These are phyloP conservation scores for Apomyelois bistriatella DNA, from an alignment of 2,888 invertebrate species.

Conservation along the genomic window DNA sequence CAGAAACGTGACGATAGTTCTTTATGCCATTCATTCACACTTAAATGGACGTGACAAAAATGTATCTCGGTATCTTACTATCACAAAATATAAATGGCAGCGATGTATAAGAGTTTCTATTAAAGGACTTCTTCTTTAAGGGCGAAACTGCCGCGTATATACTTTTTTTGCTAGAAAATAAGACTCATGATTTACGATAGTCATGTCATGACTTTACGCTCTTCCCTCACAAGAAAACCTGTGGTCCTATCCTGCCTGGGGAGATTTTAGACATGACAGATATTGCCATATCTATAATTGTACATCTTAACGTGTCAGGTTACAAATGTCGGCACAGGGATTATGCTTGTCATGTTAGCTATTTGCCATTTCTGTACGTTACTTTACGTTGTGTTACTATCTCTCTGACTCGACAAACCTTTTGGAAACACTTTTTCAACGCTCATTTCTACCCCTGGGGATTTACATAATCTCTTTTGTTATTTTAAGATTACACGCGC, in stretches of 20 bases:
- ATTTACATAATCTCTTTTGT: constrained; percentile 14
- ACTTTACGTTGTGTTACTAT: not conserved
- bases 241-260: too few relatives aligned
- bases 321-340: too few relatives aligned
- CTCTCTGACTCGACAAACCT: not conserved
- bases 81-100: not conserved
- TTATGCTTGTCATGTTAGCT: not conserved
- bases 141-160: too few relatives aligned
- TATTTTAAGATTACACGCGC: constrained; percentile 7
- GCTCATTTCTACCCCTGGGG: constrained; percentile 1
- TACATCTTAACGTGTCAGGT: too few relatives aligned
- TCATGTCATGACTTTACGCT: too few relatives aligned
- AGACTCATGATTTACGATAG: too few relatives aligned
- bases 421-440: not conserved
- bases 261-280: too few relatives aligned
- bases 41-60: constrained; percentile 7
- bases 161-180: too few relatives aligned
- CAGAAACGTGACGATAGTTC: constrained; percentile 8
- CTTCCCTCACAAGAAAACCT: too few relatives aligned
- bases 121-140: too few relatives aligned
- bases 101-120: too few relatives aligned
- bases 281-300: too few relatives aligned
- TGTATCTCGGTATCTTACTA: not conserved
- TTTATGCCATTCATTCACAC: constrained; percentile 1
- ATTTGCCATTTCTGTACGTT: not conserved